phyloP scores from a whole-genome alignment of 2,113 vertebrate genomes.

The Sceloporus undulatus region DNA sequence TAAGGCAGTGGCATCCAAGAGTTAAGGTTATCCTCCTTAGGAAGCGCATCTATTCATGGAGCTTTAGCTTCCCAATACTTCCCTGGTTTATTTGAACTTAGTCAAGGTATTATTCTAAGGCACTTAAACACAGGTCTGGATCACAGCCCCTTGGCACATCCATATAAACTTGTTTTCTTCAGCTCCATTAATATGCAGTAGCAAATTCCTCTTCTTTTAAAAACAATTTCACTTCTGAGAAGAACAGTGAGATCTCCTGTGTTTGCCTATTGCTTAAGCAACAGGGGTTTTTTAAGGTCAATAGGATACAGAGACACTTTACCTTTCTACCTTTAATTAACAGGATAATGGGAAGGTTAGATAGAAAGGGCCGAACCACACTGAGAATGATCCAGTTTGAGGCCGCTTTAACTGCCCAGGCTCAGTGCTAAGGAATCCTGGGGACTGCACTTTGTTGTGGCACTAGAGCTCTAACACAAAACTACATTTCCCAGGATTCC shows the following conservation, averaged over 20 bases:
- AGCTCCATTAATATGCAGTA: background rate
- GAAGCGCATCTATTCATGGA: conserved; percentile 2
- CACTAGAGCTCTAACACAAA: too few species aligned
- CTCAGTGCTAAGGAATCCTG: too few species aligned
- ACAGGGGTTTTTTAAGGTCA: background rate
- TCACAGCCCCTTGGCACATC: background rate
- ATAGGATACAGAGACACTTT: too few species aligned
- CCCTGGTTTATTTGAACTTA: background rate
- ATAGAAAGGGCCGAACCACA: too few species aligned
- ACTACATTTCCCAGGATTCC: too few species aligned
- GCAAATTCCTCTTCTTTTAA: background rate
- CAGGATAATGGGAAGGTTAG: too few species aligned
- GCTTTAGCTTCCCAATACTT: background rate
- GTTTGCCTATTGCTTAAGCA: background rate
- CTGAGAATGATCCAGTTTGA: too few species aligned
- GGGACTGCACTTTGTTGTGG: too few species aligned
- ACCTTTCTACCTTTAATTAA: too few species aligned
- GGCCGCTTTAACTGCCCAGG: too few species aligned
- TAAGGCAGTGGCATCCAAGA: background rate
- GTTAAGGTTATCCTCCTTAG: fast-evolving
- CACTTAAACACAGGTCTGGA: conserved; percentile 1
- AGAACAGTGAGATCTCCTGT: background rate
- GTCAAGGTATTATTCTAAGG: conserved; percentile 2
- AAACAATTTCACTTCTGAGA: background rate
- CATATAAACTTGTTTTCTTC: background rate